Evolutionary conservation across 2,888 invertebrate genomes (phyloP), one percentile per base, ranked within the genome.

Genomic region (Agrochola circellaris): DNA sequence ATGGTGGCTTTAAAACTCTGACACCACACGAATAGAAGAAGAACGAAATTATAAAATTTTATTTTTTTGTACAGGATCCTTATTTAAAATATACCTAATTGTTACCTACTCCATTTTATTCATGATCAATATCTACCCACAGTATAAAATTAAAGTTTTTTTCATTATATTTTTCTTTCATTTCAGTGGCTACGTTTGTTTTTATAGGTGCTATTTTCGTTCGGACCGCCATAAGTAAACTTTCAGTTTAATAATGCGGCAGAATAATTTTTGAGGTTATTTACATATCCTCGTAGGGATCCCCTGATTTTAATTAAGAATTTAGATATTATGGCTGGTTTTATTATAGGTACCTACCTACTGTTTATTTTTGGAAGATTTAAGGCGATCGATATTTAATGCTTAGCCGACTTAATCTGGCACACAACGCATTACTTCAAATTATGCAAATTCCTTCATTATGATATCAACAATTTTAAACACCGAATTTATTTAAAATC

Each of bases 161-260:
- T 56, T 54, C 48, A 64, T 76, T 65, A 70, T 81, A 66, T 83
- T 86, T 77, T 79, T 77, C 67, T 85, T 79, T 78, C 61, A 87
- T 77, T 75, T 60, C 65, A 60, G 56, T 60, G 11, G 6, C 51
- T 67, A 61, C 70, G 60, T 73, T 77, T 86, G 75, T 81, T 86
- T 79, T 78, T 42, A 51, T 77, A 81, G 65, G 74, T 70, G 9
- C 58, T 54, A 54, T n/a, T 74, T 77, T 48, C 71, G 62, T 65
- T 76, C 38, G 68, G 68, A n/a, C 54, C 51, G 54, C 38, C 75
- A 20, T 79, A 77, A 75, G 78, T 81, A 85, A 83, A 85, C 70
- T 64, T 81, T 62, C 76, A 65, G 61, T 73, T n/a, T 64, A 70
- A 78, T 79, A 86, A 76, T 74, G 65, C 67, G 72, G 77, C 48